Base-by-base conservation (phyloP, 2,888 invertebrate species). In the Azorinus chamasolen region DNA sequence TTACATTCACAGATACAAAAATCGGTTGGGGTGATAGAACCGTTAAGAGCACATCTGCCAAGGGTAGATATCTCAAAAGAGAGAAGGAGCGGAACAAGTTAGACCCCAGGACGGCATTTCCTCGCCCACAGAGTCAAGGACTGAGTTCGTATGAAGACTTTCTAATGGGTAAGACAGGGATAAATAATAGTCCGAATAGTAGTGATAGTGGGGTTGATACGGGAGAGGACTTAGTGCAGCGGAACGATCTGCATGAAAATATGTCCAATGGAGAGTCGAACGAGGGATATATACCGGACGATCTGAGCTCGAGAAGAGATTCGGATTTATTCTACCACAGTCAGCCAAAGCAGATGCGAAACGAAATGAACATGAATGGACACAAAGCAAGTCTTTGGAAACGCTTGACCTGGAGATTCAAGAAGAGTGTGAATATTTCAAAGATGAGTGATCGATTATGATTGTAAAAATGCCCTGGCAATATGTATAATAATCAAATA, bases 21-120 rank as follows among this genome's bases (percentile, higher is more conserved):
- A 84, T 86, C 12, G 84, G 84, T 4, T 72, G 79, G 72, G 86
- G 83, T 43, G 83, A 85, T 55, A 69, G 85, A 51, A 82, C 85
- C 3, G 83, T 83, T 2, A 83, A 77, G 58, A 86, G 86, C 64
- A 86, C 86, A 0, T 84, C 83, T 4, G 83, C 86, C 1, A 83
- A 79, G 57, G 86, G 86, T 12, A 70, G 86, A 10, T 83, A 83
- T 54, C 72, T 83, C n/a, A 86, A 86, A 65, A 81, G 84, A 16
- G 79, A 70, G 72, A 83, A 80, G 61, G 83, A 79, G 55, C 71
- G 70, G 45, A 46, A 45, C 6, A 57, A 75, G 14, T 53, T 72
- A 43, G 63, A 69, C 51, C 70, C 63, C 10, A 66, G 25, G 6
- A 62, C 48, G 3, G 24, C 43, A 10, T n/a, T 32, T 14, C 65